These are phyloP conservation scores for Psammodynastes pulverulentus DNA, from an alignment of 2,113 vertebrate genomes.

Conservation along the genomic window DNA sequence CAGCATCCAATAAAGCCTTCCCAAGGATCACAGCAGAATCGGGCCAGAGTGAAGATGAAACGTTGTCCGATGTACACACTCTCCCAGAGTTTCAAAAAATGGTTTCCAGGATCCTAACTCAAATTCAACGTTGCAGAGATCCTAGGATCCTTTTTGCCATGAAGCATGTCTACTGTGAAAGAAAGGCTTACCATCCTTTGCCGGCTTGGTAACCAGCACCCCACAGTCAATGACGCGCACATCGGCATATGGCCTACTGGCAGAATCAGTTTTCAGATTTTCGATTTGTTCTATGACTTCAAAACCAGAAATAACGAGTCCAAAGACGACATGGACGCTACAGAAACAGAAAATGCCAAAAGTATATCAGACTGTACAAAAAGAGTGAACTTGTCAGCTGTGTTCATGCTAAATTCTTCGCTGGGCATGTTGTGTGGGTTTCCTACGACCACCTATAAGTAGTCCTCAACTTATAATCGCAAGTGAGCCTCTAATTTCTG, in stretches of 20 bases:
- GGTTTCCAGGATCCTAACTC: rapidly evolving
- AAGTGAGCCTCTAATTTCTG: neutral
- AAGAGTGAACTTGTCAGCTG: rapidly evolving
- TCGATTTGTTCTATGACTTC: conserved; percentile 96
- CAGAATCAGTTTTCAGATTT: conserved; percentile 92
- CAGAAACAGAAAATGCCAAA: conserved; percentile 39
- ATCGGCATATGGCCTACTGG: conserved; percentile 94
- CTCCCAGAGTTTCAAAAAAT: neutral
- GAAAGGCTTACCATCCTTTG: conserved; percentile 79
- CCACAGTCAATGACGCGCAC: conserved; percentile 94
- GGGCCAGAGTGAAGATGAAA: rapidly evolving
- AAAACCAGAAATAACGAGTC: conserved; percentile 93
- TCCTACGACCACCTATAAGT: neutral
- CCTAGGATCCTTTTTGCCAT: neutral
- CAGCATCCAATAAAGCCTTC: too few relatives aligned
- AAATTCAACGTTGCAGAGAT: neutral
- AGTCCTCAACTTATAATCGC: neutral
- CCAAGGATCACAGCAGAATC: neutral
- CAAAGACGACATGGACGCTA: conserved; percentile 98
- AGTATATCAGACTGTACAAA: neutral
- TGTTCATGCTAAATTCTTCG: neutral
- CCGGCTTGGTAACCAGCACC: conserved; percentile 85
- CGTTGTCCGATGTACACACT: neutral
- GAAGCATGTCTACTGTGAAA: neutral
- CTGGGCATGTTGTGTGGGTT: neutral